Evolutionary conservation across 1,140 invertebrate species (phyloP).

Genomic region (Sweltsa coloradensis): DNA sequence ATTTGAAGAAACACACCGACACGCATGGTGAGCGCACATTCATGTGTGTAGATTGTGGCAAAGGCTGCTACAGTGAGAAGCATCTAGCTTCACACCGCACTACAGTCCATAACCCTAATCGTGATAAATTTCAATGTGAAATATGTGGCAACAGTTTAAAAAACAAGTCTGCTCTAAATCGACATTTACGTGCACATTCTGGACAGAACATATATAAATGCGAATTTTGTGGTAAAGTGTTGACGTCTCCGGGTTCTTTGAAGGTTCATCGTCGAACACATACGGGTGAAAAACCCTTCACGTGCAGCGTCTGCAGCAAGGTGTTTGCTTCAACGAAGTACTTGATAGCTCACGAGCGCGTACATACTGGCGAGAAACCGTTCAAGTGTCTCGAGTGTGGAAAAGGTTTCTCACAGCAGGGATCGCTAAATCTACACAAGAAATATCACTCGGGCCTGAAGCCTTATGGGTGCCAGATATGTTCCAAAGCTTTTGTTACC

Average conservation of each 20-base stretch:
- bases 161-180: constrained; percentile 16
- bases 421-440: constrained; percentile 46
- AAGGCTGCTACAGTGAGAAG: too few relatives aligned
- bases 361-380: constrained; percentile 35
- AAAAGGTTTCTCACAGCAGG: constrained; percentile 32
- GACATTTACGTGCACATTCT: constrained; percentile 17
- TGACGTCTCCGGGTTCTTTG: constrained; percentile 1
- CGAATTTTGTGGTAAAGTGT: constrained; percentile 12
- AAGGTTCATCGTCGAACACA: constrained; percentile 31
- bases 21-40: background rate
- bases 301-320: constrained; percentile 60
- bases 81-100: too few relatives aligned
- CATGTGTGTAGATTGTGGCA: constrained; percentile 18
- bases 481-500: constrained; percentile 14
- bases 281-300: constrained; percentile 51
- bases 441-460: constrained; percentile 62
- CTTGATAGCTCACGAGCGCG: constrained; percentile 27
- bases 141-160: too few relatives aligned
- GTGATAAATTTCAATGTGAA: too few relatives aligned
- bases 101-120: too few relatives aligned
- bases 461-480: constrained; percentile 43
- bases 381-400: constrained; percentile 33
- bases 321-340: constrained; percentile 50
- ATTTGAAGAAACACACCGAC: too few relatives aligned
- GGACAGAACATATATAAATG: constrained; percentile 16